Evolutionary conservation across 2,888 invertebrate genomes (phyloP).

Genomic region (Troides helena): DNA sequence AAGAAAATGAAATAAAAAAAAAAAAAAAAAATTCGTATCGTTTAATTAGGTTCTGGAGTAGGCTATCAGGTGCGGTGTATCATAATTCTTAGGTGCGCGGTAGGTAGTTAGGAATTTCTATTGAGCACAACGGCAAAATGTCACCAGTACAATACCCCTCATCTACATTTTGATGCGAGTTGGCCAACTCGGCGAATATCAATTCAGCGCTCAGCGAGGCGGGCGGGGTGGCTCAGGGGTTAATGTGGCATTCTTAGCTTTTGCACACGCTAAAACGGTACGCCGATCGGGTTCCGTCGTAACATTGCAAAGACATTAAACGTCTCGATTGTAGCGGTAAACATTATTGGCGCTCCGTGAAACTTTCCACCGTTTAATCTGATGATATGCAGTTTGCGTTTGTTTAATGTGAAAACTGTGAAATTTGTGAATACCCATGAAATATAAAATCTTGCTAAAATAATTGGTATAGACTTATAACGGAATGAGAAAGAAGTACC

Average conservation of each 20-base stretch:
- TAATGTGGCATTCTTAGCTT: conserved; percentile 24
- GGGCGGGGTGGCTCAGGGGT: conserved; percentile 20
- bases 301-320: conserved; percentile 16
- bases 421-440: too few species aligned
- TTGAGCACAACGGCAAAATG: conserved; percentile 35
- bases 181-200: conserved; percentile 43
- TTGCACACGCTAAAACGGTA: conserved; percentile 17
- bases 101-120: conserved; percentile 20
- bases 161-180: conserved; percentile 47
- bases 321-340: conserved; percentile 16
- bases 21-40: too few species aligned
- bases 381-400: not conserved
- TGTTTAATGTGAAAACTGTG: too few species aligned
- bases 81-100: conserved; percentile 19
- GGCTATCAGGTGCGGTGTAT: conserved; percentile 5
- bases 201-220: conserved; percentile 44
- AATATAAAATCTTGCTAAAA: too few species aligned
- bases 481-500: too few species aligned
- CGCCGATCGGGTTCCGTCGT: conserved; percentile 1
- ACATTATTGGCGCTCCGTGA: conserved; percentile 2
- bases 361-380: conserved; percentile 7
- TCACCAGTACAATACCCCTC: conserved; percentile 42
- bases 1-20: too few species aligned
- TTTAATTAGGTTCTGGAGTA: too few species aligned
- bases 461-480: too few species aligned